phyloP scores from a whole-genome alignment of 2,797 vertebrate species.

The Anableps anableps region DNA sequence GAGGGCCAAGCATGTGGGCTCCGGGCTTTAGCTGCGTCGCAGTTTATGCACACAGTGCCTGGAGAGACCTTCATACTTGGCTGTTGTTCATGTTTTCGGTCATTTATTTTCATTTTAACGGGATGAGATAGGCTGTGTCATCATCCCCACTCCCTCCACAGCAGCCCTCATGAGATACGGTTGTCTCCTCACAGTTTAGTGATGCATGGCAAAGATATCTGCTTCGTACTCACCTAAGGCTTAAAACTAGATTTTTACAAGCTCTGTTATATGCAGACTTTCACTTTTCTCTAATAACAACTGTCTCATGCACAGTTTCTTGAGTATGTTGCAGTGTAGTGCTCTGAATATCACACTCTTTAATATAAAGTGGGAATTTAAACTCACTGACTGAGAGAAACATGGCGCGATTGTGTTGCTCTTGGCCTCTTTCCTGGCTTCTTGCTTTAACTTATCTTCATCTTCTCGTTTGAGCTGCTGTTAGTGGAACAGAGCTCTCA shows the following conservation, averaged over 20 bases:
- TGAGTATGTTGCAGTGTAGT: conserved; percentile 27
- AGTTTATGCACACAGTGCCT: conserved; percentile 49
- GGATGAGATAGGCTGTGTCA: conserved; percentile 76
- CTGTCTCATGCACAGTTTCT: conserved; percentile 16
- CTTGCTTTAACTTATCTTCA: conserved; percentile 64
- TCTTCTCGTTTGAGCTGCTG: conserved; percentile 59
- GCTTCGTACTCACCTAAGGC: conserved; percentile 52
- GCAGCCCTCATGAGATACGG: conserved; percentile 65
- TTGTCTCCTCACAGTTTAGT: conserved; percentile 70
- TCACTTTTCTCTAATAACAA: conserved; percentile 17
- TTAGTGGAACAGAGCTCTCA: conserved; percentile 60
- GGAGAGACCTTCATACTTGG: conserved; percentile 59
- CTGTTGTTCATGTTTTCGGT: conserved; percentile 58
- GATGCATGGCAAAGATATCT: conserved; percentile 66
- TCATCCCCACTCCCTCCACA: conserved; percentile 47
- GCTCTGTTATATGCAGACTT: conserved; percentile 7
- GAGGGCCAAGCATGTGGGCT: conserved; percentile 47
- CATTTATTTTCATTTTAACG: conserved; percentile 77
- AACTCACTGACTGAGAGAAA: conserved; percentile 76
- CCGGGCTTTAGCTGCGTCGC: conserved; percentile 36
- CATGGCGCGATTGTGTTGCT: conserved; percentile 66
- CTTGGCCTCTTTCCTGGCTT: conserved; percentile 60
- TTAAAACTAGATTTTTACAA: conserved; percentile 37
- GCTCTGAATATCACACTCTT: conserved; percentile 37
- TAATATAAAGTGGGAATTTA: conserved; percentile 61